Percentiles rank a stretch among this genome's conserved stretches.
phyloP scores from a whole-genome alignment of 2,888 invertebrate species.

The Maniola hyperantus region DNA sequence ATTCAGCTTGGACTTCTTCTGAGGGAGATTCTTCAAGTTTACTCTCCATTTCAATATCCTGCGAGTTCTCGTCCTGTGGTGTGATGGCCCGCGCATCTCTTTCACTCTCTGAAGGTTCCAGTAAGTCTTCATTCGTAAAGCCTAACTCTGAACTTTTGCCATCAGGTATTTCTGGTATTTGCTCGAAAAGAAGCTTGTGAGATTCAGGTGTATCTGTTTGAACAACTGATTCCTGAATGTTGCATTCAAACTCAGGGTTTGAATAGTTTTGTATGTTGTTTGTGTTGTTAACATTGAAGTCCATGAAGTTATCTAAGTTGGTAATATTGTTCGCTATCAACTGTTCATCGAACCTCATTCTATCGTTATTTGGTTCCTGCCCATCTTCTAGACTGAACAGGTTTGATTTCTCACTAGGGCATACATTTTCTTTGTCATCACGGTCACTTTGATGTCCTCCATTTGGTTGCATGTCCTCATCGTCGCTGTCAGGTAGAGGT shows the following conservation, averaged over 20 bases:
- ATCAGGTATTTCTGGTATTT: conserved; percentile 78
- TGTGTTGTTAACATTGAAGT: conserved; percentile 55
- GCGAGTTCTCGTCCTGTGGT: conserved; percentile 65
- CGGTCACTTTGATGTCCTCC: conserved; percentile 53
- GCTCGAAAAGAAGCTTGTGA: conserved; percentile 76
- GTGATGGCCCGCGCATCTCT: conserved; percentile 58
- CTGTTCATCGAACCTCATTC: conserved; percentile 63
- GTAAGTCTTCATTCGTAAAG: conserved; percentile 66
- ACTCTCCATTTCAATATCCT: conserved; percentile 66
- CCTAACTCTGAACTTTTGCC: conserved; percentile 77
- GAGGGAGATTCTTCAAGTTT: conserved; percentile 60
- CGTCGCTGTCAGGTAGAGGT: conserved; percentile 79
- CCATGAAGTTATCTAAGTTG: conserved; percentile 58
- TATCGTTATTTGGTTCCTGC: conserved; percentile 70
- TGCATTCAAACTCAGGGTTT: conserved; percentile 64
- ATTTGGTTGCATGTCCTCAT: conserved; percentile 67
- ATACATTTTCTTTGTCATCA: conserved; percentile 68
- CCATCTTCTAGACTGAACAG: conserved; percentile 51
- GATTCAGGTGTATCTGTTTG: conserved; percentile 79
- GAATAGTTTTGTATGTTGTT: conserved; percentile 60
- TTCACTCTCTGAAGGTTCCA: conserved; percentile 68
- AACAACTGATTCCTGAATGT: conserved; percentile 57
- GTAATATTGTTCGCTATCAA: conserved; percentile 52
- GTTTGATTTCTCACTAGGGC: conserved; percentile 56
- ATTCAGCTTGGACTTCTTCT: conserved; percentile 44